phyloP scores from a whole-genome alignment of 2,113 vertebrate genomes.

The Dendropsophus ebraccatus region DNA sequence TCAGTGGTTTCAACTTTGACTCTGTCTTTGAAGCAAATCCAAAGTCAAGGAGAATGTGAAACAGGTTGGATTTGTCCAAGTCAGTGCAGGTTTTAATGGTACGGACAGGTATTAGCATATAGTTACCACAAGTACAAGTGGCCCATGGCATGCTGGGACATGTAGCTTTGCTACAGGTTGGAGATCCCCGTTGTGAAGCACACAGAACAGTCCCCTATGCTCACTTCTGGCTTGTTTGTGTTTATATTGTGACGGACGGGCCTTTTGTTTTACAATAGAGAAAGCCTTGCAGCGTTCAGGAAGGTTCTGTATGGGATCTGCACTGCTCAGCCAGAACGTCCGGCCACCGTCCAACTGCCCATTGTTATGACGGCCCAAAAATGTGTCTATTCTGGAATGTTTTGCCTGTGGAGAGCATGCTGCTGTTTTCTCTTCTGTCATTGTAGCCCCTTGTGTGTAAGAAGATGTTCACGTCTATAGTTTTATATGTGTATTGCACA shows the following conservation, averaged over 20 bases:
- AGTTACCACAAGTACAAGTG: no score
- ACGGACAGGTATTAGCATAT: no score
- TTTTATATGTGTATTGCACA: no score
- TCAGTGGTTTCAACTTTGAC: no score
- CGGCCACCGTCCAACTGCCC: slow-evolving; percentile 41
- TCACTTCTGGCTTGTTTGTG: slow-evolving; percentile 14
- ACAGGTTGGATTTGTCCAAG: no score
- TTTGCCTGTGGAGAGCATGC: neutral
- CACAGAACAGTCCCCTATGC: no score
- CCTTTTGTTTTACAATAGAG: slow-evolving; percentile 24
- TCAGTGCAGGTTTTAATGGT: no score
- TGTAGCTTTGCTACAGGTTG: neutral
- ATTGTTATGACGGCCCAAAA: slow-evolving; percentile 22
- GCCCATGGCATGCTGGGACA: neutral
- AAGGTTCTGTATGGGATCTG: slow-evolving; percentile 46
- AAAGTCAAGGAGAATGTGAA: no score
- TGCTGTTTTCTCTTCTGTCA: neutral
- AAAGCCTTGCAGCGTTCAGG: slow-evolving; percentile 31
- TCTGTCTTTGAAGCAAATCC: no score
- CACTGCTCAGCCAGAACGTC: slow-evolving; percentile 33
- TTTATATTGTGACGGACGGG: neutral
- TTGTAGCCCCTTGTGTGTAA: neutral
- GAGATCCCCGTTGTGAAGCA: neutral
- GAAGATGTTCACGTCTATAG: neutral
- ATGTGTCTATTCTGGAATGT: slow-evolving; percentile 48